Percentiles rank a stretch among this genome's conserved stretches.
Evolutionary conservation across 2,888 invertebrate genomes (phyloP).

Genomic region (Myopa tessellatipennis): DNA sequence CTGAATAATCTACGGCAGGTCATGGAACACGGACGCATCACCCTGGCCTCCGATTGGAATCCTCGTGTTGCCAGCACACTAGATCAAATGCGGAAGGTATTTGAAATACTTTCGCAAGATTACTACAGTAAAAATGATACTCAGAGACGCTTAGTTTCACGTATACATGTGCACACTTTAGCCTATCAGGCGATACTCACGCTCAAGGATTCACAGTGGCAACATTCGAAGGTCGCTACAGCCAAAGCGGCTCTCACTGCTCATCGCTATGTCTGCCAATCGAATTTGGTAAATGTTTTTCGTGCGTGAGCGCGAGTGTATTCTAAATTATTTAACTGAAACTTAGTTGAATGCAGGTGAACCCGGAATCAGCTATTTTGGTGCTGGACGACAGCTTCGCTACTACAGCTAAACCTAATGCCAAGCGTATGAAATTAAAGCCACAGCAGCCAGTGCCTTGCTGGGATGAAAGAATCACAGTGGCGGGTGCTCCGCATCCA

Average conservation of each 20-base stretch:
- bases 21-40: conserved; percentile 77
- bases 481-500: conserved; percentile 44
- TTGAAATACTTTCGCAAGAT: conserved; percentile 59
- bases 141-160: conserved; percentile 72
- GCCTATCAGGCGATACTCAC: conserved; percentile 88
- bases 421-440: conserved; percentile 74
- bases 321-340: conserved; percentile 2
- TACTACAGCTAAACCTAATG: conserved; percentile 71
- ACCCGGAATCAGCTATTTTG: conserved; percentile 69
- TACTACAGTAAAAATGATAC: conserved; percentile 49
- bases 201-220: conserved; percentile 78
- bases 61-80: conserved; percentile 83
- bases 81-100: conserved; percentile 83
- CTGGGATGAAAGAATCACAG: conserved; percentile 76
- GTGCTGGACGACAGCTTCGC: conserved; percentile 87
- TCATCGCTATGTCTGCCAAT: conserved; percentile 83
- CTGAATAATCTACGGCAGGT: conserved; percentile 80
- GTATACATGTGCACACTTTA: conserved; percentile 86
- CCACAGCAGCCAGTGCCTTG: conserved; percentile 82
- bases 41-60: conserved; percentile 80
- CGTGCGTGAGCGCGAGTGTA: background rate
- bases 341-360: conserved; percentile 54
- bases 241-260: conserved; percentile 87
- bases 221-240: conserved; percentile 80
- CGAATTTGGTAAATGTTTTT: conserved; percentile 67